Base-by-base conservation (phyloP, 2,113 vertebrate genomes). In the Oxyruncus cristatus region DNA sequence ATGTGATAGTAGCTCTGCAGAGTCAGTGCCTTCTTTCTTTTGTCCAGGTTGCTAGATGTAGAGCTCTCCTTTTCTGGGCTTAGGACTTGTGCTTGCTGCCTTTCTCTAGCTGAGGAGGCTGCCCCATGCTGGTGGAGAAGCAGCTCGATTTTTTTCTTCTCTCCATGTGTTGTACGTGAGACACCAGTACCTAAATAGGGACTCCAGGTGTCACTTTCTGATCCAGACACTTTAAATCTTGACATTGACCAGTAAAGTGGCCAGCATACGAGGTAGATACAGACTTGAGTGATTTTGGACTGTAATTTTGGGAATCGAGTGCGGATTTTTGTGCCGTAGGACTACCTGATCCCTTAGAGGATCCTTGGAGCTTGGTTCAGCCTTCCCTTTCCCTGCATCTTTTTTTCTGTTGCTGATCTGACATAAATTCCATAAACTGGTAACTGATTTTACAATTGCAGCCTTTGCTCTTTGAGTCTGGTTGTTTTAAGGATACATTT, bases 261-360 rank as follows among this genome's bases (percentile, higher is more conserved):
- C 18, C 63, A 27, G 39, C 17, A 26, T 76, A 28, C 6, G 14
- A 76, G 63, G 20, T 35, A 13, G 30, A 61, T 72, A 50, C 12
- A 39, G 41, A 21, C 27, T 61, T 35, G 30, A 56, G 19, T 70
- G 35, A 46, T 77, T 80, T 79, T 47, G 13, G 8, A 42, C 41
- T 65, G 35, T n/a, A 44, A 70, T 74, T 81, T 88, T 82, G n/a
- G 52, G 47, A 82, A 62, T 63, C 0, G 0, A 70, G 14, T 35
- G 33, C 33, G 73, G 37, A 41, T 37, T 85, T 88, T 74, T 85
- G n/a, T 87, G 66, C 46, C 8, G 1, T 24, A 49, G 17, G 50
- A 33, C 32, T 21, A 23, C 42, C 13, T 0, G 0, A 28, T 71
- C 22, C 21, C 30, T 46, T 73, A 39, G 22, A 49, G 41, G 32